phyloP scores from a whole-genome alignment of 2,888 invertebrate genomes.

The Lapara coniferarum region DNA sequence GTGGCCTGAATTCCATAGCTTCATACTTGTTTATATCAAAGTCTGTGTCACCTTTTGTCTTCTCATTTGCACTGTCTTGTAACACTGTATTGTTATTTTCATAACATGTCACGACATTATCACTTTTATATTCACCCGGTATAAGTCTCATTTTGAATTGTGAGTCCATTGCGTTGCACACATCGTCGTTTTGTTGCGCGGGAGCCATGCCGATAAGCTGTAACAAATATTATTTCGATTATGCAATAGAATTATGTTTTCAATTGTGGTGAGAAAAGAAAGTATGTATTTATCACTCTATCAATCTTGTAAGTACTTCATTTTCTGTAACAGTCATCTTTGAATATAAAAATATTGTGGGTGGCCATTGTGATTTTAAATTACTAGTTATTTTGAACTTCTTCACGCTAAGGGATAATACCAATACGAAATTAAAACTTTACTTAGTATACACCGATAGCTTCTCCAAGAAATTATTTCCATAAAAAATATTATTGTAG shows the following conservation, averaged over 20 bases:
- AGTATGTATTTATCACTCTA: no score
- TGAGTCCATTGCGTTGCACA: conserved; percentile 49
- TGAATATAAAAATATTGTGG: no score
- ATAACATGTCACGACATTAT: conserved; percentile 42
- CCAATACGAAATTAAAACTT: no score
- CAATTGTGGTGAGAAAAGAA: not conserved
- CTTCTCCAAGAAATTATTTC: no score
- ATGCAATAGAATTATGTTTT: not conserved
- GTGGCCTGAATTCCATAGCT: conserved; percentile 82
- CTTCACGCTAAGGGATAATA: no score
- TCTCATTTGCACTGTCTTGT: conserved; percentile 49
- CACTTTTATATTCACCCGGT: conserved; percentile 44
- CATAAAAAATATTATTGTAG: no score
- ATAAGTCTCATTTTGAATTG: conserved; percentile 57
- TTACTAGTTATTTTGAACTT: no score
- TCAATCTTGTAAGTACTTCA: no score
- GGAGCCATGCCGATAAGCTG: conserved; percentile 60
- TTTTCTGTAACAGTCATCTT: no score
- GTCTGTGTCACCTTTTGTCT: conserved; percentile 51
- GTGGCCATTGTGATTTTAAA: no score
- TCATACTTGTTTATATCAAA: conserved; percentile 73
- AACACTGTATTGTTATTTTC: conserved; percentile 63
- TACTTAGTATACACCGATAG: no score
- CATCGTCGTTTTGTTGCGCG: conserved; percentile 59
- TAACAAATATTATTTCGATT: conserved; percentile 25